Evolutionary conservation across 2,888 invertebrate species (phyloP).

Genomic region (Athalia circularis): DNA sequence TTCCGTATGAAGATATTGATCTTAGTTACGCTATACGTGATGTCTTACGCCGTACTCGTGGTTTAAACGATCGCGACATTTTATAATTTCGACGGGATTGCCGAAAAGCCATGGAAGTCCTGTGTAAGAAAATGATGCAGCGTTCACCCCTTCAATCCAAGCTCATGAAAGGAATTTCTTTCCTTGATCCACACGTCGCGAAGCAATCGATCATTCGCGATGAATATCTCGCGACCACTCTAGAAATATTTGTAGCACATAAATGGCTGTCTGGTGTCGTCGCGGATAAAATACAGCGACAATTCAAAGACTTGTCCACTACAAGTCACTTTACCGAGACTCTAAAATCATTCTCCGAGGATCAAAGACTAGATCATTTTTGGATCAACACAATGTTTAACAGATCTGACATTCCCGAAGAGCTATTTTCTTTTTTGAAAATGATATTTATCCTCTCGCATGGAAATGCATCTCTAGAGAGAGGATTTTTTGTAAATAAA

Average conservation of each 20-base stretch:
- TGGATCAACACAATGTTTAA: conserved; percentile 31
- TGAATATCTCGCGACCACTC: conserved; percentile 38
- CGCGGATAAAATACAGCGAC: conserved; percentile 43
- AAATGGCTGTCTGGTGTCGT: conserved; percentile 37
- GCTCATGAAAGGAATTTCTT: conserved; percentile 36
- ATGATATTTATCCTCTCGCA: conserved; percentile 47
- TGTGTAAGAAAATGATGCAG: conserved; percentile 35
- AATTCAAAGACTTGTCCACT: conserved; percentile 40
- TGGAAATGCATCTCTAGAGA: conserved; percentile 44
- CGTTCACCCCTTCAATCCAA: conserved; percentile 39
- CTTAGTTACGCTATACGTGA: conserved; percentile 39
- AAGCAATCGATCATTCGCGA: conserved; percentile 31
- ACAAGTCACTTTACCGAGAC: conserved; percentile 26
- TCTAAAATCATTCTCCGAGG: conserved; percentile 34
- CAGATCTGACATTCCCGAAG: conserved; percentile 33
- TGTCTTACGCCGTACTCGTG: conserved; percentile 20
- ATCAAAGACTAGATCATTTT: conserved; percentile 41
- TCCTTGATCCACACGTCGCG: conserved; percentile 40
- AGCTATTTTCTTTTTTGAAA: conserved; percentile 38
- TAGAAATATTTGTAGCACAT: conserved; percentile 42
- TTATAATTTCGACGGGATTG: conserved; percentile 35
- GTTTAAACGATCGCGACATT: conserved; percentile 42
- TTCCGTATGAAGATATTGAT: conserved; percentile 36
- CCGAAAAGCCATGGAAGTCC: conserved; percentile 29
- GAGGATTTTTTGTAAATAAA: conserved; percentile 47